Evolutionary conservation across 2,113 vertebrate genomes (phyloP), one percentile per base, ranked within the genome.

Genomic region (Herpailurus yagouaroundi): DNA sequence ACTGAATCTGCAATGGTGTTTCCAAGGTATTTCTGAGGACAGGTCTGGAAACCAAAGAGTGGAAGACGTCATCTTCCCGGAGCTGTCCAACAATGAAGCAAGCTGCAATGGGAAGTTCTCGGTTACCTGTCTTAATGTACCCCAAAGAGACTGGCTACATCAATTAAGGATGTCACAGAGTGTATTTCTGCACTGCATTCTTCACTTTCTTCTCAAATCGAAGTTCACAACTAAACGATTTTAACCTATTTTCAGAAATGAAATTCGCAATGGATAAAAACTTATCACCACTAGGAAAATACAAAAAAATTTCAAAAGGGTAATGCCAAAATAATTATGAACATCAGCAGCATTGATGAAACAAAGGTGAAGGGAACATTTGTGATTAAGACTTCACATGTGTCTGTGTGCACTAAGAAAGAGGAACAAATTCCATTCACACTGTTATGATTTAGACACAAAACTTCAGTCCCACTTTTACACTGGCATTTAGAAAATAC

Each of bases 261-360:
- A 96, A 94, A 96, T 68, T 66, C 57, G 33, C 82, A 73, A 48
- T 91, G 50, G 31, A 95, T 84, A 93, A 96, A 96, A 27, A 79
- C 31, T 33, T 88, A 16, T 66, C 77, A 93, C n/a, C 36, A 80
- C 23, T 41, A 95, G 55, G 15, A 96, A 91, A 27, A 83, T 16
- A 89, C 4, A 36, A 89, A 92, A 92, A 12, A 77, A 82, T 79
- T 92, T 48, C 66, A 76, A 94, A 94, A 74, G 25, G 23, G 10
- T 48, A 73, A 31, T 81, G 27, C 45, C 85, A 64, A 81, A 31
- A 2, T 77, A 83, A 64, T 52, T 81, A 84, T 11, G 36, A 91
- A 74, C 45, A 80, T 15, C 38, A 76, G 16, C 21, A 38, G 4
- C 18, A 55, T 5, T 12, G 2, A 2, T 11, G 33, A 82, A 91